These are phyloP conservation scores for Sebastes steindachneri DNA, from an alignment of 2,797 vertebrate species.

Conservation along the genomic window DNA sequence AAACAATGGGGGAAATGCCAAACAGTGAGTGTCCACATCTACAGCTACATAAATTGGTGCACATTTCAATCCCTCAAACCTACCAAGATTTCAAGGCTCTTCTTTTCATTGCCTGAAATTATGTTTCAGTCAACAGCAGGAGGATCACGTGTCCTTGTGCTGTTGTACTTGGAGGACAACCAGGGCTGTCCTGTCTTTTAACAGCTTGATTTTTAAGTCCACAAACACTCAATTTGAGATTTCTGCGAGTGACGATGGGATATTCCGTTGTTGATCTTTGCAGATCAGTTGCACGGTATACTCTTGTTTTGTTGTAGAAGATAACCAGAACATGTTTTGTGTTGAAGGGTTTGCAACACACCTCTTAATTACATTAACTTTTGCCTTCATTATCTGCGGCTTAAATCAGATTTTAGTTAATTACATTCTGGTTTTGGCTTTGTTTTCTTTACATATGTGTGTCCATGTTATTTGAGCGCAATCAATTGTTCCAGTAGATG, in stretches of 20 bases:
- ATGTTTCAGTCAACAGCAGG: conserved; percentile 18
- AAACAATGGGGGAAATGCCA: background rate
- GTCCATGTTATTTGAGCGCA: background rate
- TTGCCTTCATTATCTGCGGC: background rate
- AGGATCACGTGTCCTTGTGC: background rate
- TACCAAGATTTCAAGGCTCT: conserved; percentile 1
- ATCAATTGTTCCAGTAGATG: background rate
- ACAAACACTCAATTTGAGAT: background rate
- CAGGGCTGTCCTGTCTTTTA: conserved; percentile 12
- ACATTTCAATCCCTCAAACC: conserved; percentile 15
- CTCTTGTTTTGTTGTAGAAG: background rate
- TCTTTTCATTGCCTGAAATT: background rate
- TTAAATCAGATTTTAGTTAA: background rate
- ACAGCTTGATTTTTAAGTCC: conserved; percentile 15
- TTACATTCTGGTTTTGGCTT: background rate
- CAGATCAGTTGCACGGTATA: background rate
- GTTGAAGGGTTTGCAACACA: background rate
- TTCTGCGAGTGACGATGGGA: background rate
- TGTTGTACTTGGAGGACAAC: conserved; percentile 6
- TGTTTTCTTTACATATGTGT: background rate
- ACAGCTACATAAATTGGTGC: background rate
- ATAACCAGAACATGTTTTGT: background rate
- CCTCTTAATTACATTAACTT: background rate
- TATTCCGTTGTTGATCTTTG: background rate
- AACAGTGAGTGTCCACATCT: background rate